These are phyloP conservation scores for Anoura caudifer DNA, from an alignment of 2,113 vertebrate genomes.

Conservation along the genomic window DNA sequence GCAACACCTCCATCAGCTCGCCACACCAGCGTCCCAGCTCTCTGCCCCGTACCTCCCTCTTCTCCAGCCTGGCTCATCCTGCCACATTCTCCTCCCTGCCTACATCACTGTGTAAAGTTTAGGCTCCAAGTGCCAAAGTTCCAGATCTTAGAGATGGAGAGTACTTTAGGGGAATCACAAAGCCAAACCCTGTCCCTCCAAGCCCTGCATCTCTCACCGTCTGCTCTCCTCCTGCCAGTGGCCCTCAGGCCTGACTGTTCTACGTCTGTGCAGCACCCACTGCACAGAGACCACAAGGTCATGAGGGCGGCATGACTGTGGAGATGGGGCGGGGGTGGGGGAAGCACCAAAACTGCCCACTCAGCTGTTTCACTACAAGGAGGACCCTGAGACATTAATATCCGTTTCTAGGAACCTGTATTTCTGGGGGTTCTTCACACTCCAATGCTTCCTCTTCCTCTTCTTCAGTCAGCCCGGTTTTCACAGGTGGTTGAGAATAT, in stretches of 20 bases:
- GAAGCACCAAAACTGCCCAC: too few relatives aligned
- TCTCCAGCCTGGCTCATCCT: background rate
- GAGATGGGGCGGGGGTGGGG: too few relatives aligned
- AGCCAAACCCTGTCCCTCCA: background rate
- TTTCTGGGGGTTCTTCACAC: background rate
- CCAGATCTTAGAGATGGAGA: background rate
- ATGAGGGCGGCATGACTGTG: fast-evolving
- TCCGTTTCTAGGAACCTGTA: background rate
- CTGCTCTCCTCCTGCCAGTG: too few relatives aligned
- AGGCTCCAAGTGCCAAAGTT: background rate
- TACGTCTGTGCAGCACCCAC: background rate
- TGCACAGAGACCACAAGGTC: background rate
- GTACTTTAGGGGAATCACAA: background rate
- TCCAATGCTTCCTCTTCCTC: background rate
- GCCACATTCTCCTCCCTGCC: background rate
- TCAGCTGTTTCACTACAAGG: background rate
- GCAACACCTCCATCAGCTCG: background rate
- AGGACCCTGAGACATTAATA: background rate
- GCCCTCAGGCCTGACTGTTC: background rate
- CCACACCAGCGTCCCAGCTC: background rate
- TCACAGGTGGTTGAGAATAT: background rate
- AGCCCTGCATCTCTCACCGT: background rate
- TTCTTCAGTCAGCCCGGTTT: background rate
- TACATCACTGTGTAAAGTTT: background rate
- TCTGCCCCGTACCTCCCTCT: too few relatives aligned